These are phyloP conservation scores for Neogale vison DNA, from an alignment of 2,113 vertebrate species.

Conservation along the genomic window DNA sequence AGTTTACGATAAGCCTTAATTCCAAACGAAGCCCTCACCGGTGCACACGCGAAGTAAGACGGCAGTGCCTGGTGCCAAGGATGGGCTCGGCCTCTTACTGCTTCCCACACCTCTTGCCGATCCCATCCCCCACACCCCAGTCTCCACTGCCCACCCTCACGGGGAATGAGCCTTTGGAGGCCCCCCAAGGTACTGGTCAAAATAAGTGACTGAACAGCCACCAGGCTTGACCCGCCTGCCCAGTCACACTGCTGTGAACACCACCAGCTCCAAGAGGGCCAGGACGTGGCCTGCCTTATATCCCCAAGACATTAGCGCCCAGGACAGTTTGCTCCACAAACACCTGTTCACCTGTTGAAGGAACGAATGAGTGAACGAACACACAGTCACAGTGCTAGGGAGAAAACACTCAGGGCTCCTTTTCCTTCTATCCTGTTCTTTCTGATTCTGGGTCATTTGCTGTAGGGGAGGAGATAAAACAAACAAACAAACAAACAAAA, in stretches of 20 bases:
- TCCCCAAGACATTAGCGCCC: background rate
- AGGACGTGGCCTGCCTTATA: accelerated
- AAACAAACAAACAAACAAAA: too few relatives aligned
- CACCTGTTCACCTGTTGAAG: accelerated
- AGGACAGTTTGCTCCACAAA: background rate
- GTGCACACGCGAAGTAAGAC: background rate
- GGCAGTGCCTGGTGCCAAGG: background rate
- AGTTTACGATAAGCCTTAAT: constrained; percentile 24
- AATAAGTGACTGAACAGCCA: background rate
- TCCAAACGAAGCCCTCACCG: constrained; percentile 60
- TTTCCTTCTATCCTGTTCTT: background rate
- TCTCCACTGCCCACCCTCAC: accelerated
- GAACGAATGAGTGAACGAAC: background rate
- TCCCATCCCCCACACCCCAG: accelerated
- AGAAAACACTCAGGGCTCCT: background rate
- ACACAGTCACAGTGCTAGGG: accelerated
- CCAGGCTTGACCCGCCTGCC: background rate
- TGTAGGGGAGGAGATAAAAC: background rate
- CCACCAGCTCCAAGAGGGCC: background rate
- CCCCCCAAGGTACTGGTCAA: background rate
- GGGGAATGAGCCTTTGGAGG: accelerated
- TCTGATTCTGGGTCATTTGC: background rate
- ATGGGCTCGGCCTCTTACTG: background rate
- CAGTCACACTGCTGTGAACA: accelerated
- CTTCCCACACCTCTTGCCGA: background rate